phyloP scores from a whole-genome alignment of 1,140 invertebrate genomes.

The Euwallacea fornicatus region DNA sequence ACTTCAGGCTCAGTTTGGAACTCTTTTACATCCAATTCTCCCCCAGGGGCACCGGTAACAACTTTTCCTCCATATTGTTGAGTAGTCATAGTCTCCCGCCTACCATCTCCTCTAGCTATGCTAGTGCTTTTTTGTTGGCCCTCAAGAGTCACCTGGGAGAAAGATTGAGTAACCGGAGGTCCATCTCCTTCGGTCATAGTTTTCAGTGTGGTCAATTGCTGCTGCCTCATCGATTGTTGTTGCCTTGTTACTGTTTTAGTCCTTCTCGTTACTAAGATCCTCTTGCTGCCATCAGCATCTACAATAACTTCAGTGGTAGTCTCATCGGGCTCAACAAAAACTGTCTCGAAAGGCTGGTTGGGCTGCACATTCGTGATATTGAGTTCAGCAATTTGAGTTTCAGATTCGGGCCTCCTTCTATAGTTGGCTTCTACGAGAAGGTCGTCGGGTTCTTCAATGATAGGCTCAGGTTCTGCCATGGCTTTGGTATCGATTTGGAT shows the following conservation, averaged over 20 bases:
- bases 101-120: slow-evolving; percentile 63
- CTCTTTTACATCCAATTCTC: slow-evolving; percentile 65
- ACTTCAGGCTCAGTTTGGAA: slow-evolving; percentile 62
- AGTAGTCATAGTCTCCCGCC: slow-evolving; percentile 61
- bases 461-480: slow-evolving; percentile 55
- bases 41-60: slow-evolving; percentile 61
- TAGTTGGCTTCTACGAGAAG: slow-evolving; percentile 76
- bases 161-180: slow-evolving; percentile 59
- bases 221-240: slow-evolving; percentile 58
- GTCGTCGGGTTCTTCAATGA: slow-evolving; percentile 58
- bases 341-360: slow-evolving; percentile 73
- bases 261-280: slow-evolving; percentile 74
- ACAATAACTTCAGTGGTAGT: slow-evolving; percentile 77
- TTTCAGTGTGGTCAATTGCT: slow-evolving; percentile 50
- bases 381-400: slow-evolving; percentile 58
- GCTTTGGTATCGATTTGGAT: slow-evolving; percentile 75
- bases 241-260: slow-evolving; percentile 60
- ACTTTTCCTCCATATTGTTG: slow-evolving; percentile 65
- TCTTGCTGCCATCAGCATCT: slow-evolving; percentile 77
- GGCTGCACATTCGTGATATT: slow-evolving; percentile 68
- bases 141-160: slow-evolving; percentile 66
- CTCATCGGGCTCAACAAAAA: slow-evolving; percentile 75
- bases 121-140: slow-evolving; percentile 67
- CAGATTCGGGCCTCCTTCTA: slow-evolving; percentile 57
- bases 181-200: slow-evolving; percentile 54